Base-by-base conservation (phyloP, 2,113 vertebrate species). In the Hypanus sabinus region DNA sequence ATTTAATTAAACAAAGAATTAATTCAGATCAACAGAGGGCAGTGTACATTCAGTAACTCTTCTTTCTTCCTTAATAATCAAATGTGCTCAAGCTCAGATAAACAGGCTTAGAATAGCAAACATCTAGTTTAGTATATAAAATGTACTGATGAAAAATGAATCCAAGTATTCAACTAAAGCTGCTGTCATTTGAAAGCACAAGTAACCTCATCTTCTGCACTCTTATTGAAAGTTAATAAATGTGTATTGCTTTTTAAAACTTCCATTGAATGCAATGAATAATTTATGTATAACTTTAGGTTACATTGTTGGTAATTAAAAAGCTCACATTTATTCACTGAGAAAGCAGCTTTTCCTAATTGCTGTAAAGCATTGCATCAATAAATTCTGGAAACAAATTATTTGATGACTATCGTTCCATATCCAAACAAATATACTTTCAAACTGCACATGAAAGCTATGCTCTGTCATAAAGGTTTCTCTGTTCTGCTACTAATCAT, bases 11-110 rank as follows among this genome's bases (percentile, higher is more conserved):
- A 73, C 91, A 1, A 30, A 12, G 33, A 93, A 83, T 46, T 83
- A 83, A 93, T 93, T 93, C 68, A 73, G 36, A 30, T 75, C 91
- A 93, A 22, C 70, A 93, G 91, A 93, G 91, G 91, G 91, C 91
- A 93, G 68, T 93, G 38, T 93, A 75, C 91, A 75, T 93, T 93
- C 70, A 73, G 70, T 30, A 93, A 93, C 68, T 71, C 27, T 9
- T 24, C 22, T 30, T 75, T 73, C 60, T 22, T 5, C 70, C 70
- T 7, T 27, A 73, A 55, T 93, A 93, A 73, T 75, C 91, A 55
- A 93, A 75, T 75, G 38, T 93, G 36, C 60, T 73, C 38, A 38
- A 73, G 10, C 38, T 93, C 68, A 6, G 9, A 55, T 73, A 38
- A 46, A 30, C 36, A 93, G 12, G 10, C 24, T 36, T 46, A 22